Percentiles rank a stretch among this genome's conserved stretches.
phyloP scores from a whole-genome alignment of 2,797 vertebrate species.

The Muraenolepis orangiensis region DNA sequence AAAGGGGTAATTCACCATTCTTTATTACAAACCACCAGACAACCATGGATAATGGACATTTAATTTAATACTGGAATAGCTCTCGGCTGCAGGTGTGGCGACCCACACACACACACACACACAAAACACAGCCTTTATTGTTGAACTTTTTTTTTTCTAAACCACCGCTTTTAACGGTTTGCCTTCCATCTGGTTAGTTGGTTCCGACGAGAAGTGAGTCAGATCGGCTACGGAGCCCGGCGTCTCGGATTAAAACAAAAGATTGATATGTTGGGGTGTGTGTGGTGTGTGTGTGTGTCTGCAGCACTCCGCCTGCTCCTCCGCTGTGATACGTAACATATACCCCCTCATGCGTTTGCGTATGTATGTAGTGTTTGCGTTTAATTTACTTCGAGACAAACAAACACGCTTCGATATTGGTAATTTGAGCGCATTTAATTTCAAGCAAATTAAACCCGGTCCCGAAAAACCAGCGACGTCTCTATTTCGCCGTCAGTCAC shows the following conservation, averaged over 20 bases:
- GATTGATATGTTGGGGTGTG: not conserved
- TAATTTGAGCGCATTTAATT: slow-evolving; percentile 16
- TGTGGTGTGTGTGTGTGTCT: slow-evolving; percentile 1
- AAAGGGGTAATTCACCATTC: slow-evolving; percentile 62
- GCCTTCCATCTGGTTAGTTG: slow-evolving; percentile 36
- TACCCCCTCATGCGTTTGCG: not conserved
- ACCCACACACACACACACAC: slow-evolving; percentile 47
- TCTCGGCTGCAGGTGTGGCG: slow-evolving; percentile 48
- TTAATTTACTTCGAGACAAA: slow-evolving; percentile 6
- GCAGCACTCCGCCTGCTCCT: no score
- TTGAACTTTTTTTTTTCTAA: slow-evolving; percentile 39
- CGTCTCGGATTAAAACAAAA: slow-evolving; percentile 8
- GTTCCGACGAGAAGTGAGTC: slow-evolving; percentile 18
- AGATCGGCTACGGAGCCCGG: not conserved
- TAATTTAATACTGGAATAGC: slow-evolving; percentile 67
- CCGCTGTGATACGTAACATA: no score
- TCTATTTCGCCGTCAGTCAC: slow-evolving; percentile 5
- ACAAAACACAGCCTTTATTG: slow-evolving; percentile 46
- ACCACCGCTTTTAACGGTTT: slow-evolving; percentile 38
- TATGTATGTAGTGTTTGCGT: not conserved
- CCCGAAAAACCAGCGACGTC: not conserved
- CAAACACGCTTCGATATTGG: slow-evolving; percentile 14
- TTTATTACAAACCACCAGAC: slow-evolving; percentile 72
- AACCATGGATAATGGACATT: slow-evolving; percentile 64
- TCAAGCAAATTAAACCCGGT: slow-evolving; percentile 6